These are phyloP conservation scores for Hippasteria phrygiana DNA, from an alignment of 53 echinoderm and acorn worm species.

Conservation along the genomic window DNA sequence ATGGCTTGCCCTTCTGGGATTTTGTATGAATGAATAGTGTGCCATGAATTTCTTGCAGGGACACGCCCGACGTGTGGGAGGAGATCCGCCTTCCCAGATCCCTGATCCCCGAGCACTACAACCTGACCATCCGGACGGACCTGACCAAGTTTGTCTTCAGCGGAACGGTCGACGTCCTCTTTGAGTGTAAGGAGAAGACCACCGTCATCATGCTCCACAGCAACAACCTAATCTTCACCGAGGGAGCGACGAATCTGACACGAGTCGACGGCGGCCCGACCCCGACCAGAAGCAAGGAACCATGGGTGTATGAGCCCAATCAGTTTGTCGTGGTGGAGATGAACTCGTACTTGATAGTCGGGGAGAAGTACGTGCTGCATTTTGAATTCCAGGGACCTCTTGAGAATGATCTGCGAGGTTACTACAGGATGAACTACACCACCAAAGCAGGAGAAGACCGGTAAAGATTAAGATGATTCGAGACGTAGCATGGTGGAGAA, in stretches of 20 bases:
- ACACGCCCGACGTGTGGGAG: constrained; percentile 70
- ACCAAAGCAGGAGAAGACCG: constrained; percentile 30
- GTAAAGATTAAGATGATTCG: not conserved
- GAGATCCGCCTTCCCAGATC: constrained; percentile 81
- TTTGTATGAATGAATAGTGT: too few species aligned
- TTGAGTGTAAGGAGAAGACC: constrained; percentile 71
- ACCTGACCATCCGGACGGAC: constrained; percentile 80
- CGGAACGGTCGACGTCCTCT: constrained; percentile 68
- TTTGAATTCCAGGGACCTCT: constrained; percentile 67
- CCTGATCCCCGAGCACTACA: constrained; percentile 82
- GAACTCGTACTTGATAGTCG: constrained; percentile 42
- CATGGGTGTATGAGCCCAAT: constrained; percentile 46
- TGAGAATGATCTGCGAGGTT: constrained; percentile 54
- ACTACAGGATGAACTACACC: constrained; percentile 68
- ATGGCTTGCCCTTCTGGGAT: too few species aligned
- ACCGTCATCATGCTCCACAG: constrained; percentile 81
- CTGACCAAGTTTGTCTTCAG: constrained; percentile 70
- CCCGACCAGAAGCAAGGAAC: constrained; percentile 33
- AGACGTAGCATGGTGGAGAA: too few species aligned
- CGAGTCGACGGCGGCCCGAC: constrained; percentile 33
- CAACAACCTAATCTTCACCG: constrained; percentile 65
- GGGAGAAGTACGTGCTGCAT: constrained; percentile 57
- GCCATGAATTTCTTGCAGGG: too few species aligned
- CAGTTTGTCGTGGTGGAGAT: constrained; percentile 69
- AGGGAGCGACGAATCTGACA: constrained; percentile 31